phyloP scores from a whole-genome alignment of 2,113 vertebrate species.

The Lota lota region DNA sequence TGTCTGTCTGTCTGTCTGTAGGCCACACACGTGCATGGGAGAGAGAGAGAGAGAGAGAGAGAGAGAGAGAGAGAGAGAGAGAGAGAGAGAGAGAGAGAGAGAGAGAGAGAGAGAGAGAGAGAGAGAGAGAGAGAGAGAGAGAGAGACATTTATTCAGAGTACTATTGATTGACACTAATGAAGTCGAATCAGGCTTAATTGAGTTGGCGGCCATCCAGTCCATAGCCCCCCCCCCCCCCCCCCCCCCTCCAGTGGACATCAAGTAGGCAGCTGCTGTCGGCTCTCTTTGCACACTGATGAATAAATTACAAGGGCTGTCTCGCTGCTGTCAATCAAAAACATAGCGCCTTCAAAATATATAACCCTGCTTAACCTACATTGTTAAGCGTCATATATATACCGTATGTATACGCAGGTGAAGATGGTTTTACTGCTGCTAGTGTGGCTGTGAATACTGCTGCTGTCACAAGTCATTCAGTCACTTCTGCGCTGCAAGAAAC shows the following conservation, averaged over 20 bases:
- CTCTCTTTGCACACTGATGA: not conserved
- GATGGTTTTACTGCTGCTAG: no score
- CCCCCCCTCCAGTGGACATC: not conserved
- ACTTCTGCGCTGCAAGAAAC: no score
- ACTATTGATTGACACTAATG: conserved; percentile 8
- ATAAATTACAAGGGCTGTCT: not conserved
- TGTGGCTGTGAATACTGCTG: no score
- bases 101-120: not conserved
- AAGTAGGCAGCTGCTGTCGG: not conserved
- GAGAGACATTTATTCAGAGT: not conserved
- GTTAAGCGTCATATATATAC: no score
- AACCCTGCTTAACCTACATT: no score
- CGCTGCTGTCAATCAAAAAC: no score
- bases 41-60: not conserved
- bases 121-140: not conserved
- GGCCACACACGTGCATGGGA: not conserved
- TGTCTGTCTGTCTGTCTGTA: not conserved
- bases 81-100: not conserved
- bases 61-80: not conserved
- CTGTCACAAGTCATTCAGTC: no score
- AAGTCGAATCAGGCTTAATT: conserved; percentile 10
- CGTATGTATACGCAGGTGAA: no score
- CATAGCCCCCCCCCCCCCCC: not conserved
- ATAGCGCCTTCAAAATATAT: no score
- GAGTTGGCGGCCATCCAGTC: not conserved